A percentile compares a stretch with the other conserved stretches of the same genome.
Evolutionary conservation across 2,888 invertebrate genomes (phyloP).

Genomic region (Chelonus formosanus): DNA sequence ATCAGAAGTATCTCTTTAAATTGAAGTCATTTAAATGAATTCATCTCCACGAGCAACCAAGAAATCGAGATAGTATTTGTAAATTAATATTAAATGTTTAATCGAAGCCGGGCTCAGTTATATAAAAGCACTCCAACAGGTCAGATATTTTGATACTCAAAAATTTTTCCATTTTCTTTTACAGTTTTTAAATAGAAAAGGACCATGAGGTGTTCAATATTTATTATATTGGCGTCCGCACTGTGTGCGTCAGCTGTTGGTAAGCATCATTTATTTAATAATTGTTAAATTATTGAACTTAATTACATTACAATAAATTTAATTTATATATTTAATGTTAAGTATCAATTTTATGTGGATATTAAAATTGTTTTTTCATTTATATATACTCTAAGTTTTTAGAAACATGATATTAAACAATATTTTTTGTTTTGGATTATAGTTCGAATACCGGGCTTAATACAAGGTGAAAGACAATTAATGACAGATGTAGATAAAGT

Average conservation of each 20-base stretch:
- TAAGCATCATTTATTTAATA: constrained; percentile 47
- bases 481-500: constrained; percentile 39
- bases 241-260: constrained; percentile 55
- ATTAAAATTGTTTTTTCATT: background rate
- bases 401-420: constrained; percentile 13
- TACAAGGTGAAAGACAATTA: constrained; percentile 51
- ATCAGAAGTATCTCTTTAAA: background rate
- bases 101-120: too few species aligned
- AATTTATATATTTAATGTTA: too few species aligned
- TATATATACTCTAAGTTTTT: constrained; percentile 2
- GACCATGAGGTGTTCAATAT: constrained; percentile 53
- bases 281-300: constrained; percentile 6
- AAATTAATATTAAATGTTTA: too few species aligned
- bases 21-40: constrained; percentile 32
- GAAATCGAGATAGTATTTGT: too few species aligned
- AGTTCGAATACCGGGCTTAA: constrained; percentile 52
- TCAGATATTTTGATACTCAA: too few species aligned
- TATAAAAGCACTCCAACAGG: too few species aligned
- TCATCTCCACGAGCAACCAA: constrained; percentile 49
- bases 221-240: constrained; percentile 49
- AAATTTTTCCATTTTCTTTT: constrained; percentile 32
- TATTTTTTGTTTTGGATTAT: constrained; percentile 49
- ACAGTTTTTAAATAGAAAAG: constrained; percentile 40
- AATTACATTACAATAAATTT: too few species aligned
- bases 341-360: too few species aligned